A percentile compares a stretch with the other conserved stretches of the same genome.
Evolutionary conservation across 2,113 vertebrate species (phyloP).

Genomic region (Nycticorax nycticorax): DNA sequence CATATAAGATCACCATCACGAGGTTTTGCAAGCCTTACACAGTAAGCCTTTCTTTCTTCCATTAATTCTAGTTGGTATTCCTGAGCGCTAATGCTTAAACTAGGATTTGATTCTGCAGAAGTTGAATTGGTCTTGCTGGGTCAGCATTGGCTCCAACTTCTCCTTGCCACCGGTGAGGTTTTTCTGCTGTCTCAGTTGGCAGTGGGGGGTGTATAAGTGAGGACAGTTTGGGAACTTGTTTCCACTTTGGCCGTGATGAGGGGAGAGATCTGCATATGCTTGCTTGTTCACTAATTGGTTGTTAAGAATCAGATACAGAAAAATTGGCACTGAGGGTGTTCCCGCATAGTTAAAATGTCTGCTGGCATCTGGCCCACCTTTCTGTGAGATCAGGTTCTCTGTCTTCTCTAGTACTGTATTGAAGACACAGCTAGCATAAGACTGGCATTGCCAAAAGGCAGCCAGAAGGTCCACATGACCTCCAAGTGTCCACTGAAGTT

Average conservation of each 20-base stretch:
- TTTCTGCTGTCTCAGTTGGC: neutral
- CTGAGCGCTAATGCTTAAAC: neutral
- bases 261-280: neutral
- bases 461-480: neutral
- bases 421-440: neutral
- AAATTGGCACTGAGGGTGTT: neutral
- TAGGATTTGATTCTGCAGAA: neutral
- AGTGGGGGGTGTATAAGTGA: neutral
- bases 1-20: neutral
- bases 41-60: neutral
- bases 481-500: neutral
- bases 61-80: neutral
- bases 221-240: neutral
- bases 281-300: neutral
- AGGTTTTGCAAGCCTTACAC: neutral
- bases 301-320: neutral
- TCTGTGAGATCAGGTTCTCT: neutral
- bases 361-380: neutral
- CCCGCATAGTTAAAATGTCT: neutral
- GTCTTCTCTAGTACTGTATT: neutral
- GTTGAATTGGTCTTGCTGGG: neutral
- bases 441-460: neutral
- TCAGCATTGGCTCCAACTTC: neutral
- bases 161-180: neutral
- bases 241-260: neutral